These are phyloP conservation scores for Nephila pilipes DNA, from an alignment of 1,140 invertebrate species.

Conservation along the genomic window DNA sequence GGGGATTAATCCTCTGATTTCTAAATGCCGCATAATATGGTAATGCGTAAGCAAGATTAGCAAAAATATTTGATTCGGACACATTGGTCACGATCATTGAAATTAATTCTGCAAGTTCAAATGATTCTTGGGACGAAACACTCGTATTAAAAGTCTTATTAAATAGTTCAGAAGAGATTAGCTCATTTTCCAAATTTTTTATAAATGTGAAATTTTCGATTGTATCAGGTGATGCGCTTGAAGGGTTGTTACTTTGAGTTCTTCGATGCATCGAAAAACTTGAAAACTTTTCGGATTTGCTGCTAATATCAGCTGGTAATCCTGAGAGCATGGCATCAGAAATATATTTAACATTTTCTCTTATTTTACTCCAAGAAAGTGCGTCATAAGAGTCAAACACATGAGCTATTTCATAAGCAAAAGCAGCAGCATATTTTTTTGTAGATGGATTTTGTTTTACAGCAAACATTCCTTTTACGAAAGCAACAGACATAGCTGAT, in stretches of 20 bases:
- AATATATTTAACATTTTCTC: not conserved
- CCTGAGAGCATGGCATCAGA: slow-evolving; percentile 45
- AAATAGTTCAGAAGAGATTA: slow-evolving; percentile 24
- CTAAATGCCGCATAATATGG: slow-evolving; percentile 29
- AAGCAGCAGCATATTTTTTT: slow-evolving; percentile 54
- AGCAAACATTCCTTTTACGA: slow-evolving; percentile 48
- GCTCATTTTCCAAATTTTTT: not conserved
- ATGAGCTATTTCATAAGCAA: slow-evolving; percentile 50
- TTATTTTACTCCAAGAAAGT: slow-evolving; percentile 37
- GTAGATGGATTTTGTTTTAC: slow-evolving; percentile 51
- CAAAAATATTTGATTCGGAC: not conserved
- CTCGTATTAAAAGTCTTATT: slow-evolving; percentile 33
- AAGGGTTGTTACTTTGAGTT: not conserved
- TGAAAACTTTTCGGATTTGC: not conserved
- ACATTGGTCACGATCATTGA: not conserved
- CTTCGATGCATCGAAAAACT: not conserved
- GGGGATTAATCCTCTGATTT: not conserved
- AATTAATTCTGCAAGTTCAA: slow-evolving; percentile 43
- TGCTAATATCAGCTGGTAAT: slow-evolving; percentile 16
- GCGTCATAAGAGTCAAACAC: slow-evolving; percentile 23
- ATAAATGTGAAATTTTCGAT: not conserved
- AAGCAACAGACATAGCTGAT: slow-evolving; percentile 65
- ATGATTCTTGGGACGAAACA: not conserved
- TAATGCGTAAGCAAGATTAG: slow-evolving; percentile 44
- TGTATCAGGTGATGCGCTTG: not conserved